Evolutionary conservation across 2,797 vertebrate genomes (phyloP), one percentile per base, ranked within the genome.

Genomic region (Xyrichtys novacula): DNA sequence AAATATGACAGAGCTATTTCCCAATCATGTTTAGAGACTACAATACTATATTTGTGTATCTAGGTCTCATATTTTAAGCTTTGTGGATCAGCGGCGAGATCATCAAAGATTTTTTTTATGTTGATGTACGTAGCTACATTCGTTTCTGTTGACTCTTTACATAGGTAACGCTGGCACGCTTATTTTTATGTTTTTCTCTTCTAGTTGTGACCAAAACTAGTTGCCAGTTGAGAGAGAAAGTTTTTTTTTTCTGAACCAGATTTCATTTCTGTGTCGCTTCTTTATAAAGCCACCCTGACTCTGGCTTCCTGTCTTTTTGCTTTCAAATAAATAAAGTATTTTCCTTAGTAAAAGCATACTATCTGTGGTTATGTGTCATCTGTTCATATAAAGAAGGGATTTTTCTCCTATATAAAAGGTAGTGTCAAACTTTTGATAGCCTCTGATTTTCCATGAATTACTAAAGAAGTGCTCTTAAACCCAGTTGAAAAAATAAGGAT

Each of bases 241-340:
- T 1, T 8, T 26, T 28, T 26, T 28, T 61, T 55, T 44, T 12
- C 11, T 9, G 44, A 29, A 26, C 52, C 40, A 53, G 3, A 65
- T 61, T 76, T 39, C 0, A 39, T 74, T 48, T 71, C 14, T 2
- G 34, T 50, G 29, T 77, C 36, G 22, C 56, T 76, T 63, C 57
- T 71, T 64, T 83, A 55, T 74, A 73, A 84, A 81, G 46, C 6
- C 53, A 29, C 55, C 52, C 56, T 84, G 71, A 70, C 73, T 36
- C 50, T 6, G 36, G 40, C 64, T 70, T 54, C 53, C 63, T 86
- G 59, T 85, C 63, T 76, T 70, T 57, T 83, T 74, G 58, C 78
- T 78, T 92, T 84, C 31, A 76, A 84, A 84, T 56, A 43, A 90
- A 93, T 90, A 93, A 92, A 93, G 86, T 94, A 93, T 93, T 94